These are phyloP conservation scores for Gymnorhina tibicen DNA, from an alignment of 2,113 vertebrate genomes.

Conservation along the genomic window DNA sequence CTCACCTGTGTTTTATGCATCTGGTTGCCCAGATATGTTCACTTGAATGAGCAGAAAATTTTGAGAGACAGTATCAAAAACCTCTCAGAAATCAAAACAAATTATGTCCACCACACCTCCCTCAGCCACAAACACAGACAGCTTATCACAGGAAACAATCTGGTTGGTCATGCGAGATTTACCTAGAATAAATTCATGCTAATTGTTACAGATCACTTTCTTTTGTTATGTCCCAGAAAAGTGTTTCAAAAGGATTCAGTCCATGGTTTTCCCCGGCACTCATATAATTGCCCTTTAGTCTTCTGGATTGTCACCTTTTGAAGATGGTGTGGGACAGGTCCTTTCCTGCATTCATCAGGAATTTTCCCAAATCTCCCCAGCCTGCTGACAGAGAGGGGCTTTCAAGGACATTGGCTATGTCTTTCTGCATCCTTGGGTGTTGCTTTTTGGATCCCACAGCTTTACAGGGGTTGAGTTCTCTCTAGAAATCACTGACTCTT, in stretches of 20 bases:
- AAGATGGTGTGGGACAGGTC: neutral
- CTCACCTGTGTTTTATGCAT: neutral
- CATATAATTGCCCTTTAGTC: neutral
- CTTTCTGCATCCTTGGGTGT: neutral
- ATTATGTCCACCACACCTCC: rapidly evolving
- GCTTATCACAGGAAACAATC: neutral
- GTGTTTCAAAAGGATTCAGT: neutral
- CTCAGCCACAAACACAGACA: neutral
- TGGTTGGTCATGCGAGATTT: neutral
- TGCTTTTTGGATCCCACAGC: neutral
- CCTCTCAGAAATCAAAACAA: neutral
- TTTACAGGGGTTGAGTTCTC: neutral
- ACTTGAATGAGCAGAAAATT: neutral
- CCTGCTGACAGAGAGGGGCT: neutral
- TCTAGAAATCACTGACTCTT: neutral
- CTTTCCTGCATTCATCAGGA: neutral
- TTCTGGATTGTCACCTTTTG: neutral
- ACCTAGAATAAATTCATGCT: neutral
- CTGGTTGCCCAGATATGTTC: neutral
- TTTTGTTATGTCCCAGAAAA: neutral
- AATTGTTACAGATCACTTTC: neutral
- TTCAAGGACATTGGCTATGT: neutral
- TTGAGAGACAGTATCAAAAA: neutral
- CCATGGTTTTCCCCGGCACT: neutral
- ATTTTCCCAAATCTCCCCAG: neutral